Evolutionary conservation across 2,888 invertebrate species (phyloP), one percentile per base, ranked within the genome.

Genomic region (Selenia dentaria): DNA sequence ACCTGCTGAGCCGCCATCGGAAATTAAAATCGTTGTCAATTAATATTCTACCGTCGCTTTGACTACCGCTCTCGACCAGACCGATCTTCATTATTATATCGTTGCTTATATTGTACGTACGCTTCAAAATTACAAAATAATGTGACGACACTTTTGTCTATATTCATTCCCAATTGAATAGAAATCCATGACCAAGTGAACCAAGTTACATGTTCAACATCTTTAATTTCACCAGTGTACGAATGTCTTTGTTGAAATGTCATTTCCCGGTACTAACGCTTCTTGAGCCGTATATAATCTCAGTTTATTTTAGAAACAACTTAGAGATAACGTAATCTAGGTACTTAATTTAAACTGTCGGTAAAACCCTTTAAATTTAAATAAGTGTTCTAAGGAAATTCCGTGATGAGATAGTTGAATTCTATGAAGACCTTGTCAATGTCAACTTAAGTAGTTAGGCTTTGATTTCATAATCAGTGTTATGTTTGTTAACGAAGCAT

Each of bases 11-110:
- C n/a, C 44, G 54, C 58, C 64, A 71, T 67, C 62, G 58, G 60
- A 67, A 73, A 74, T 74, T 70, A 71, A 69, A 75, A 70, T 70
- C 53, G 57, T 54, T 60, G 28, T 28, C 41, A 57, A 71, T 79
- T 73, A 69, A 66, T 70, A 77, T 77, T 73, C 78, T 37, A 50
- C 33, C 5, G 11, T 25, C 62, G 67, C 64, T 55, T 58, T 48
- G 34, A 34, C 26, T 1, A 36, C 41, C 26, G 2, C 36, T 43
- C 48, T 54, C 50, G 39, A 20, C 32, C 40, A 40, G 27, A 40
- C 38, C 11, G 14, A 18, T 12, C 28, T 50, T 54, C 14, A 42
- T 44, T 51, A 26, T 45, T 46, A 29, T 35, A 39, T 34, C 28
- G 26, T 14, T 33, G 33, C 20, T 20, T 22, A 26, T 22, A 22